phyloP scores from a whole-genome alignment of 2,888 invertebrate genomes.

The Leucophora obtusa region DNA sequence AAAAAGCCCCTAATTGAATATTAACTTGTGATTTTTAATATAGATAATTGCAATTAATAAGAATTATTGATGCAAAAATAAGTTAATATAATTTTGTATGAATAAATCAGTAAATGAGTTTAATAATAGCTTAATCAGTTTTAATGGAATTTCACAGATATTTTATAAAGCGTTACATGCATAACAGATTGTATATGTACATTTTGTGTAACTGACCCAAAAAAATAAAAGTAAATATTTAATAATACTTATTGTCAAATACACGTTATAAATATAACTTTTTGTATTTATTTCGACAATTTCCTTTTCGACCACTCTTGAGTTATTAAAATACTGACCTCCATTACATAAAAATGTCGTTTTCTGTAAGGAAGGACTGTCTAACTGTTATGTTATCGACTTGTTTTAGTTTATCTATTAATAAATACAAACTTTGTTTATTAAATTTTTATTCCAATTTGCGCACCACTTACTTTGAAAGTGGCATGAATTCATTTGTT shows the following conservation, averaged over 20 bases:
- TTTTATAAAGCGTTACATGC: slow-evolving; percentile 17
- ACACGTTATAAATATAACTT: not conserved
- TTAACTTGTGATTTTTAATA: not conserved
- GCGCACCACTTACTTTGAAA: no score
- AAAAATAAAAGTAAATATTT: slow-evolving; percentile 38
- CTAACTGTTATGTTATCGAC: no score
- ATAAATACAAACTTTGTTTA: no score
- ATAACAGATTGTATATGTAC: slow-evolving; percentile 39
- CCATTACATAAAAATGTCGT: not conserved
- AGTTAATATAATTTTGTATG: not conserved
- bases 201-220: slow-evolving; percentile 39
- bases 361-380: no score
- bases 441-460: not conserved
- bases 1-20: no score
- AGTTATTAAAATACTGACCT: slow-evolving; percentile 1
- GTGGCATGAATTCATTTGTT: no score
- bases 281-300: not conserved
- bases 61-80: not conserved
- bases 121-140: slow-evolving; percentile 30
- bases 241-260: not conserved
- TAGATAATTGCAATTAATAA: not conserved
- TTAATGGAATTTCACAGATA: slow-evolving; percentile 26
- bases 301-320: not conserved
- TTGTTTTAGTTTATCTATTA: no score
- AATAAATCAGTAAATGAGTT: slow-evolving; percentile 12